Evolutionary conservation across 2,888 invertebrate genomes (phyloP), one percentile per base, ranked within the genome.

Genomic region (Melipona beecheii): DNA sequence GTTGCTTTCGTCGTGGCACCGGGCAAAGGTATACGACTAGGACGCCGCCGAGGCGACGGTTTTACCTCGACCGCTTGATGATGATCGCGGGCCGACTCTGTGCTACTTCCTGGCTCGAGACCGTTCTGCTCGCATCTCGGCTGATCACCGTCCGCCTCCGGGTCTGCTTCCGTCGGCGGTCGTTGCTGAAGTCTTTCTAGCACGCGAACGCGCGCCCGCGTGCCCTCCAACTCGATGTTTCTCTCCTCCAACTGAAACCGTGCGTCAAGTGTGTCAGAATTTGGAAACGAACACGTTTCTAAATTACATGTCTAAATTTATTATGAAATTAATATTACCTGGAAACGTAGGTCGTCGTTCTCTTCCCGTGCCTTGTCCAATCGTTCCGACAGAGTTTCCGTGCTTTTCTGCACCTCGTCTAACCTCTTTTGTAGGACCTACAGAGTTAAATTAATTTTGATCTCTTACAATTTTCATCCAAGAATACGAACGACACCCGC

Each of bases 211-310:
- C 96, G 96, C 1, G 97, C 97, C 86, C 96, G 95, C 24, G 97
- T 97, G n/a, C 97, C 97, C 94, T 98, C 98, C 91, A 98, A 92
- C 93, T 98, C 97, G 90, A 98, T 97, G 91, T 96, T 97, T 93
- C 97, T 97, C 94, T 98, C 97, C 94, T 97, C 97, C 90, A 98
- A 95, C 97, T 98, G 95, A 24, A 94, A 94, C 15, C 43, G 24
- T 4, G 11, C 4, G 24, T 31, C 3, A 24, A 24, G 17, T 0
- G 21, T 15, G 13, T 36, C 27, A 64, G 36, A 54, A 36, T 64
- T 19, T 0, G 0, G 31, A 31, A 31, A 17, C 19, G 0, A 17
- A 2, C 17, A 43, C 13, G 17, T 52, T 17, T 52, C 50, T 52
- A 15, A 15, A 0, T 52, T 15, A 15, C 17, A n/a, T 17, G 17